A percentile compares a stretch with the other conserved stretches of the same genome.
Conservation (phyloP, 1,140 invertebrate genomes). For the Coelopa frigida region DNA sequence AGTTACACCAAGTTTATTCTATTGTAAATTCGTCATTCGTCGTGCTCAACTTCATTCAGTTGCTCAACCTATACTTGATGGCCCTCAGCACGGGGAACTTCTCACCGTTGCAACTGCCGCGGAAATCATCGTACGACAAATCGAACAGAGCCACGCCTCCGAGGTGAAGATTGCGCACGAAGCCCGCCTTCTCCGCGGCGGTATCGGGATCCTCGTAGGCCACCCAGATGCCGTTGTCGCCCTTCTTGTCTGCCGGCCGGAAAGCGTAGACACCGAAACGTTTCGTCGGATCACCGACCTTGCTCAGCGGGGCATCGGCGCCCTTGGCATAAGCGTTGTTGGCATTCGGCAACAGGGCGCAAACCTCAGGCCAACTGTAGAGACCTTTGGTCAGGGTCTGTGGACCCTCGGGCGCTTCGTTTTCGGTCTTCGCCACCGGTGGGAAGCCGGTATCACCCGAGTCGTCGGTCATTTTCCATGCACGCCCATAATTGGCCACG, state of each 20-base stretch:
- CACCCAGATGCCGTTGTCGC: conserved; percentile 75
- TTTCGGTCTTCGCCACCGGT: conserved; percentile 57
- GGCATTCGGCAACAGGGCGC: conserved; percentile 59
- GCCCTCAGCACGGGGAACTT: conserved; percentile 67
- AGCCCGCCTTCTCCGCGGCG: conserved; percentile 72
- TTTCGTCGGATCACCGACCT: conserved; percentile 64
- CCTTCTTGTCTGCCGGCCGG: conserved; percentile 59
- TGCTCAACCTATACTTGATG: conserved; percentile 52
- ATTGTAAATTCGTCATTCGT: no score
- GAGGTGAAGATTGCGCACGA: conserved; percentile 62
- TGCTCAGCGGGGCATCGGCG: conserved; percentile 55
- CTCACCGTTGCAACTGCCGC: conserved; percentile 68
- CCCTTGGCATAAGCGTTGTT: conserved; percentile 54
- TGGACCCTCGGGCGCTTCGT: conserved; percentile 54
- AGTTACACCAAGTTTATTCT: no score
- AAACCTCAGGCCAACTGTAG: conserved; percentile 76
- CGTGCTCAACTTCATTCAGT: conserved; percentile 20
- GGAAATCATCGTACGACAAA: conserved; percentile 75
- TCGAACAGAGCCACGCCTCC: conserved; percentile 78
- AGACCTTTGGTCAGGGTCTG: conserved; percentile 67
- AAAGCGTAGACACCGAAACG: conserved; percentile 69
- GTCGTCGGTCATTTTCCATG: conserved; percentile 70
- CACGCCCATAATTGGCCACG: conserved; percentile 73
- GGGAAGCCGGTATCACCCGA: conserved; percentile 70
- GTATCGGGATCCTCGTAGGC: conserved; percentile 84